Conservation (phyloP, 2,113 vertebrate species). For the Albula goreensis region DNA sequence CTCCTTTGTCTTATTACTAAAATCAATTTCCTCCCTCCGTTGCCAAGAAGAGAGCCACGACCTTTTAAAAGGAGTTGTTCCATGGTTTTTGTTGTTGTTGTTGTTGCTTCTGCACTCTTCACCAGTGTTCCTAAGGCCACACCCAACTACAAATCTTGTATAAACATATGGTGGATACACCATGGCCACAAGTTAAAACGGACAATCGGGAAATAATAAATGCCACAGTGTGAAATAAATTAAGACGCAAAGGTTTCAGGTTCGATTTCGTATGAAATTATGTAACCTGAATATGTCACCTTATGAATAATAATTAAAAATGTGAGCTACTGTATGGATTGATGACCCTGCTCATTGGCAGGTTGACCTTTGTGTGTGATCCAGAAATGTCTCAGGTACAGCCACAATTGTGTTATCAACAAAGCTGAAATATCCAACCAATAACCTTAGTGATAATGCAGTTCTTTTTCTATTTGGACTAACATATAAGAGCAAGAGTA, state of each 20-base stretch:
- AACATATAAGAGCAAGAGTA: too few relatives aligned
- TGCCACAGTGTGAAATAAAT: background rate
- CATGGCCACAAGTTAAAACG: constrained; percentile 13
- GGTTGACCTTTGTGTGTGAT: background rate
- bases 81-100: constrained; percentile 26
- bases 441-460: background rate
- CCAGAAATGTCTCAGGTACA: background rate
- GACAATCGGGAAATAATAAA: background rate
- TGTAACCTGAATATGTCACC: background rate
- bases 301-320: background rate
- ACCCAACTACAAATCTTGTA: constrained; percentile 20
- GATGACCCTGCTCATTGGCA: background rate
- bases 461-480: background rate
- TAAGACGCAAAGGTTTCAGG: background rate
- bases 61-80: constrained; percentile 53
- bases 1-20: constrained; percentile 62
- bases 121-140: constrained; percentile 27
- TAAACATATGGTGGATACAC: background rate
- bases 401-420: background rate
- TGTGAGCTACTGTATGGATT: background rate
- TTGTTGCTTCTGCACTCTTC: constrained; percentile 26
- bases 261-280: background rate
- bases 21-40: constrained; percentile 57
- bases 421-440: background rate
- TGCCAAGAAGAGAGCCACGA: constrained; percentile 45